Percentiles rank a stretch among this genome's conserved stretches.
phyloP scores from a whole-genome alignment of 2,888 invertebrate species.

The Tinea semifulvella region DNA sequence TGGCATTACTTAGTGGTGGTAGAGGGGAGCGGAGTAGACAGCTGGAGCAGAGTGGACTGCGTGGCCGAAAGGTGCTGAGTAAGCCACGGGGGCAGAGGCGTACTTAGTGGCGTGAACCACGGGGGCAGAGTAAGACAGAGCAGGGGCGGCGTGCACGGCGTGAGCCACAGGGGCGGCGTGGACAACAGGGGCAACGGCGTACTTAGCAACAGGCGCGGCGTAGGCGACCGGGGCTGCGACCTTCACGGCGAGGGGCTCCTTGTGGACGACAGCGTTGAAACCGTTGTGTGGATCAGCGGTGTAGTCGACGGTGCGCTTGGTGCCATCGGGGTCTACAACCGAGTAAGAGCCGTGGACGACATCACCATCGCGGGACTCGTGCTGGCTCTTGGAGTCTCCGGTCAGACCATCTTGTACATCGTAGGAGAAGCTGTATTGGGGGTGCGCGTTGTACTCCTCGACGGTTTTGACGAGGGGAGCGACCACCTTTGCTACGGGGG shows the following conservation, averaged over 20 bases:
- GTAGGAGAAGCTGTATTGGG: slow-evolving; percentile 10
- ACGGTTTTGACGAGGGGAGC: too few species aligned
- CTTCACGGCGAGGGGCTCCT: slow-evolving; percentile 42
- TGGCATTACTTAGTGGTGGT: slow-evolving; percentile 49
- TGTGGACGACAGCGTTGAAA: slow-evolving; percentile 61
- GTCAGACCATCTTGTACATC: slow-evolving; percentile 17
- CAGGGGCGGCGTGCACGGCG: slow-evolving; percentile 20
- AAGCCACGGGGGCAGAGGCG: slow-evolving; percentile 3
- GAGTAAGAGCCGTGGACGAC: slow-evolving; percentile 61
- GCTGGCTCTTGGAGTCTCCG: slow-evolving; percentile 38
- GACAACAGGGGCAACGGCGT: slow-evolving; percentile 26
- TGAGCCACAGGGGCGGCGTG: slow-evolving; percentile 23
- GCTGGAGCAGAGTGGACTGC: slow-evolving; percentile 6
- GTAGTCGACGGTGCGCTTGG: slow-evolving; percentile 59
- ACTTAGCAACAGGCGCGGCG: slow-evolving; percentile 15
- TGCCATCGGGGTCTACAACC: slow-evolving; percentile 55
- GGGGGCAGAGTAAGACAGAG: slow-evolving; percentile 21
- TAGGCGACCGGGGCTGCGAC: slow-evolving; percentile 18
- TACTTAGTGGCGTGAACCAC: slow-evolving; percentile 25
- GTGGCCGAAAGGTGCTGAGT: slow-evolving; percentile 22
- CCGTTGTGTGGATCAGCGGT: slow-evolving; percentile 58
- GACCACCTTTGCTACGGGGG: slow-evolving; percentile 24
- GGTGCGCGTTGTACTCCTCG: slow-evolving; percentile 25
- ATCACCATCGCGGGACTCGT: slow-evolving; percentile 56
- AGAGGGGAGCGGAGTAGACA: slow-evolving; percentile 19